Evolutionary conservation across 2,888 invertebrate species (phyloP).

Genomic region (Leptopterna dolabrata): DNA sequence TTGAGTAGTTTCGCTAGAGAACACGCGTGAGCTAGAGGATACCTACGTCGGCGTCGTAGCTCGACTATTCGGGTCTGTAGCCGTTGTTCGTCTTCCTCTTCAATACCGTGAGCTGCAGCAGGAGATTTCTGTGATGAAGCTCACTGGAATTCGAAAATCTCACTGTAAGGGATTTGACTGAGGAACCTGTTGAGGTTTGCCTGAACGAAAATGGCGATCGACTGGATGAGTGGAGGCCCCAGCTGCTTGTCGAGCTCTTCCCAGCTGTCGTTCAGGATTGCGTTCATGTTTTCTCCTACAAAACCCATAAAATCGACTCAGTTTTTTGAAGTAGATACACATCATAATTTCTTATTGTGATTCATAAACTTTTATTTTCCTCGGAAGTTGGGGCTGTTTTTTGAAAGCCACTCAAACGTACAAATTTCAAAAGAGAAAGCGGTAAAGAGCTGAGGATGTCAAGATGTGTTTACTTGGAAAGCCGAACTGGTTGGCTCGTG

Average conservation of each 20-base stretch:
- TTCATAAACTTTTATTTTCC: too few species aligned
- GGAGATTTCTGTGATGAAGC: neutral
- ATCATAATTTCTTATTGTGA: too few species aligned
- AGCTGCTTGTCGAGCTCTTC: slow-evolving; percentile 35
- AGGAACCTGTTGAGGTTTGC: slow-evolving; percentile 22
- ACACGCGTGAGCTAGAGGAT: neutral
- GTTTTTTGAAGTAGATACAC: neutral
- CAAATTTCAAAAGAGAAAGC: too few species aligned
- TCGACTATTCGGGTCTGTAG: neutral
- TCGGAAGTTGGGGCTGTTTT: too few species aligned
- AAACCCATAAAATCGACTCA: neutral
- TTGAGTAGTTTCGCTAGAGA: neutral
- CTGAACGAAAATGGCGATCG: slow-evolving; percentile 19
- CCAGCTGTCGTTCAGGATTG: slow-evolving; percentile 19
- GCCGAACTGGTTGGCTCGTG: too few species aligned
- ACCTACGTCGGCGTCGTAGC: too few species aligned
- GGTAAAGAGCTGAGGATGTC: too few species aligned
- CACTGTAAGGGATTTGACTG: slow-evolving; percentile 28
- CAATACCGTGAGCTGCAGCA: neutral
- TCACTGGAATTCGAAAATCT: neutral
- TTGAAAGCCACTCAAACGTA: too few species aligned
- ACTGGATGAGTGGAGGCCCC: slow-evolving; percentile 26
- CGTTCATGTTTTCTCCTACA: slow-evolving; percentile 30
- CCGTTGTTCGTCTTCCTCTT: neutral
- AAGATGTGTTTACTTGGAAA: too few species aligned